Conservation (phyloP, 2,113 vertebrate species). For the Bos javanicus region DNA sequence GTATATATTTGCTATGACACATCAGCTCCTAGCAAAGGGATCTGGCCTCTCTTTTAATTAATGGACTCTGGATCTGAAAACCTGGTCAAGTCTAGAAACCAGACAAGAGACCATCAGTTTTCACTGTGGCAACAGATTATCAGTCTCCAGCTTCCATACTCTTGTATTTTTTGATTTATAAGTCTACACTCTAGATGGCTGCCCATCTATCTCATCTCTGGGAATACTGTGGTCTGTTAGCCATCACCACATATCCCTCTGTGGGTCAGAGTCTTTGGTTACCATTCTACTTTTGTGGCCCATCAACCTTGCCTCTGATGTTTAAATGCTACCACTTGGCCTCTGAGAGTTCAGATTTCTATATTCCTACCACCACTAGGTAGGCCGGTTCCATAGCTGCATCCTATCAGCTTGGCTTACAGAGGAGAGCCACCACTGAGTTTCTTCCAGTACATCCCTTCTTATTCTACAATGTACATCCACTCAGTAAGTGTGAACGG, state of each 20-base stretch:
- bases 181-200: background rate
- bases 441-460: background rate
- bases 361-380: background rate
- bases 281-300: background rate
- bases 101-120: background rate
- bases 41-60: background rate
- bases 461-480: background rate
- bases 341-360: background rate
- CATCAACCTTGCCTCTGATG: background rate
- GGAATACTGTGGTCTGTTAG: background rate
- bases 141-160: background rate
- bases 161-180: slow-evolving; percentile 11
- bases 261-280: background rate
- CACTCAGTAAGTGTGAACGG: background rate
- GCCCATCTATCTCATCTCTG: background rate
- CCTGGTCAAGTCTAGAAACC: background rate
- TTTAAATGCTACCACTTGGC: background rate
- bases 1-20: background rate
- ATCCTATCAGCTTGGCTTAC: background rate
- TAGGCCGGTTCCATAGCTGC: background rate
- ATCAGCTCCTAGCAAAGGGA: background rate
- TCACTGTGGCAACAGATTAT: background rate
- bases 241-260: background rate
- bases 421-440: background rate
- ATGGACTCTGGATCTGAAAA: background rate